Evolutionary conservation across 2,888 invertebrate species (phyloP).

Genomic region (Harpagoxenus sublaevis): DNA sequence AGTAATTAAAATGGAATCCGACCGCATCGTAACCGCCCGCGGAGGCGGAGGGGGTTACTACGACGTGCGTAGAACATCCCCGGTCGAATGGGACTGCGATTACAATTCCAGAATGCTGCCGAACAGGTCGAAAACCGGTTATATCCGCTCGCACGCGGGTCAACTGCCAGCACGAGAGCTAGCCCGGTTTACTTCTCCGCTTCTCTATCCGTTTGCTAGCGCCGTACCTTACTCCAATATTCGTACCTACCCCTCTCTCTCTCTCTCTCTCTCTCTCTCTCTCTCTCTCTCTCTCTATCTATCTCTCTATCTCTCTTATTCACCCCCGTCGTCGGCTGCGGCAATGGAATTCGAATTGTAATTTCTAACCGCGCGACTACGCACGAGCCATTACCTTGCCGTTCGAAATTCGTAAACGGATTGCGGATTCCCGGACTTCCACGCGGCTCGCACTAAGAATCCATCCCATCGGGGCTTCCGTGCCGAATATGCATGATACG

Average conservation of each 20-base stretch:
- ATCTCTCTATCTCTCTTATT: constrained; percentile 1
- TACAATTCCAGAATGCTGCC: constrained; percentile 83
- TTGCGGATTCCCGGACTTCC: constrained; percentile 68
- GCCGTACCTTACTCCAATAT: constrained; percentile 60
- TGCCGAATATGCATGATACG: constrained; percentile 63
- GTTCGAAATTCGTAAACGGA: constrained; percentile 77
- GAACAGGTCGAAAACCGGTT: constrained; percentile 77
- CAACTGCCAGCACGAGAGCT: constrained; percentile 64
- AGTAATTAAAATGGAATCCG: constrained; percentile 85
- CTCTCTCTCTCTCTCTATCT: constrained; percentile 11
- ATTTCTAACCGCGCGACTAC: constrained; percentile 84
- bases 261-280: constrained; percentile 13
- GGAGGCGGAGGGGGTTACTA: constrained; percentile 10
- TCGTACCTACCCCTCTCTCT: constrained; percentile 47
- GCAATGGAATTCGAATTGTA: constrained; percentile 84
- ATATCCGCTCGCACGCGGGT: constrained; percentile 66
- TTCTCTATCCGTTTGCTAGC: constrained; percentile 43
- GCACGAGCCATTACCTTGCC: constrained; percentile 78
- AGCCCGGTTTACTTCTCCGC: constrained; percentile 46
- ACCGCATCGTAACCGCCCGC: constrained; percentile 52
- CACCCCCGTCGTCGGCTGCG: constrained; percentile 59
- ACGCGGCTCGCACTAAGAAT: constrained; percentile 48
- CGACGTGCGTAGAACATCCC: constrained; percentile 58
- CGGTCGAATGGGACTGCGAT: constrained; percentile 79
- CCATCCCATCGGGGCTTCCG: constrained; percentile 39